phyloP scores from a whole-genome alignment of 2,797 vertebrate species.

The Oreochromis mossambicus region DNA sequence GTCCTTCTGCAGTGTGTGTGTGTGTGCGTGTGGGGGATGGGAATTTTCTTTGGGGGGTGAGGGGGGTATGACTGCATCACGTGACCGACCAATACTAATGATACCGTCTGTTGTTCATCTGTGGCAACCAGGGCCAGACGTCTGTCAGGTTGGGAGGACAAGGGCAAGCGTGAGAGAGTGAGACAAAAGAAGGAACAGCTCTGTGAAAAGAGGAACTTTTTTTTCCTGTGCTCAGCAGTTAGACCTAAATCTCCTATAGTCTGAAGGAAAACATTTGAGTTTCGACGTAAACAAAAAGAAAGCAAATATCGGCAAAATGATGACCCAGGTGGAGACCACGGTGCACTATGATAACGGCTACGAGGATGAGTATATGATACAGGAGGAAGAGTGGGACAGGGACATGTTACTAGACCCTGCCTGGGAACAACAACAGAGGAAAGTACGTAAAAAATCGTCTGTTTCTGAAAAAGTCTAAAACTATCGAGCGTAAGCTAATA shows the following conservation, averaged over 20 bases:
- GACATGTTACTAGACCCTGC: conserved; percentile 96
- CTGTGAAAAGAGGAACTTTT: neutral
- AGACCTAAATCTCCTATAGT: neutral
- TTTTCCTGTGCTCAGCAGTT: neutral
- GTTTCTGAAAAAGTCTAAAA: neutral
- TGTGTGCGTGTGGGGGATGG: neutral
- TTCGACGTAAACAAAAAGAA: neutral
- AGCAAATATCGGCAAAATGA: conserved; percentile 22
- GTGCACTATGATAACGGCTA: conserved; percentile 88
- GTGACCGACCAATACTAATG: conserved; percentile 72
- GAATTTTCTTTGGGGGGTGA: neutral
- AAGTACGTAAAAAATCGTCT: conserved; percentile 76
- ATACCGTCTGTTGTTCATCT: conserved; percentile 24
- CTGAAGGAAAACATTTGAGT: neutral
- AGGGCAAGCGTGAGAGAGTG: conserved; percentile 39
- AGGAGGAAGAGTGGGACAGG: conserved; percentile 98
- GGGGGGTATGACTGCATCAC: conserved; percentile 53
- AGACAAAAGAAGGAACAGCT: neutral
- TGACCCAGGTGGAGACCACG: conserved; percentile 85
- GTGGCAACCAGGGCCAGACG: conserved; percentile 63
- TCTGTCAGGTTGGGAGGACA: conserved; percentile 64
- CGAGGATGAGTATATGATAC: conserved; percentile 91
- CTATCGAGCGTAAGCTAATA: neutral
- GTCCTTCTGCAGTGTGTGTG: neutral
- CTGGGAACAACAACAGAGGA: conserved; percentile 98